Evolutionary conservation across 2,888 invertebrate species (phyloP).

Genomic region (Chromoteleia sp.): DNA sequence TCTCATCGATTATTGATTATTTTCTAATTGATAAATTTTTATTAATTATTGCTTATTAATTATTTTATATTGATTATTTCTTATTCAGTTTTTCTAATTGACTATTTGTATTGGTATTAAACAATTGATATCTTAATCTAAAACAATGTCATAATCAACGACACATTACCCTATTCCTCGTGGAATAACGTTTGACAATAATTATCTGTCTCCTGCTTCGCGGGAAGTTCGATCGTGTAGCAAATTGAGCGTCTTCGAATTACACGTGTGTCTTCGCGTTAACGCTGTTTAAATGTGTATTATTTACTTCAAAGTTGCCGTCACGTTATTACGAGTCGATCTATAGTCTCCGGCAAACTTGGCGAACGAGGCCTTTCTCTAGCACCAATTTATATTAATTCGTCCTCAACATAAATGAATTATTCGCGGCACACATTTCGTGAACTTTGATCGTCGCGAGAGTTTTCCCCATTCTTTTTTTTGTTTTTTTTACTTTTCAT

Average conservation of each 20-base stretch:
- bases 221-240: constrained; percentile 3
- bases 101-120: no score
- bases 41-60: no score
- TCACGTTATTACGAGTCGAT: constrained; percentile 7
- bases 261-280: constrained; percentile 4
- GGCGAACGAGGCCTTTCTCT: background rate
- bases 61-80: no score
- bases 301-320: constrained; percentile 16
- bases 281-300: constrained; percentile 10
- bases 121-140: background rate
- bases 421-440: constrained; percentile 16
- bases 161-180: background rate
- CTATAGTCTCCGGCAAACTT: background rate
- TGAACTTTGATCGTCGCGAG: constrained; percentile 18
- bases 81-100: no score
- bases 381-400: constrained; percentile 31
- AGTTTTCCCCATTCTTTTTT: background rate
- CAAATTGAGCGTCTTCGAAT: constrained; percentile 4
- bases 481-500: background rate
- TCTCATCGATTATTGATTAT: no score
- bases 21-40: no score
- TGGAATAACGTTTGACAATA: constrained; percentile 5
- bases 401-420: constrained; percentile 2
- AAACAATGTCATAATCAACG: background rate
- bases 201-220: background rate